A percentile compares a stretch with the other conserved stretches of the same genome.
These are phyloP conservation scores for Diachrysia chrysitis DNA, from an alignment of 2,888 invertebrate species.

Conservation along the genomic window DNA sequence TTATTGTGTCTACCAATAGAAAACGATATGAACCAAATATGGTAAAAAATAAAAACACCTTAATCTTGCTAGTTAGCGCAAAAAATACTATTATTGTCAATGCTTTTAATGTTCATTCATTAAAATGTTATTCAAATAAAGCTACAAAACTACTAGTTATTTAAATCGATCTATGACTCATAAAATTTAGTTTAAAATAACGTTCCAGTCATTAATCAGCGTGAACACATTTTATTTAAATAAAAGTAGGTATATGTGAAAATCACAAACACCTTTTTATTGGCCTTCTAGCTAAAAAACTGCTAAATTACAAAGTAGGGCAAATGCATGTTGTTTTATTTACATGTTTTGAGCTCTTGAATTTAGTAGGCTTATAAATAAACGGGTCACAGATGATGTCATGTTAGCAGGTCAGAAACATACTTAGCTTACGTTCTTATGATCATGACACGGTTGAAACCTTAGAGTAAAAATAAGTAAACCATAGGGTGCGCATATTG, in stretches of 20 bases:
- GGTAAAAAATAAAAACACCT: too few relatives aligned
- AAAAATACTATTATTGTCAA: too few relatives aligned
- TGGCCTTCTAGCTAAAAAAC: constrained; percentile 64
- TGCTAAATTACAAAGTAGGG: constrained; percentile 59
- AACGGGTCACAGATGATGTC: constrained; percentile 85
- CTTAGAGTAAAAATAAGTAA: too few relatives aligned
- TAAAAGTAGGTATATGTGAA: constrained; percentile 58
- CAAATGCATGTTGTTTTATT: not conserved
- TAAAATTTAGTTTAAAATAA: constrained; percentile 38
- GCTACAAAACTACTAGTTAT: constrained; percentile 3
- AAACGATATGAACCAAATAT: too few relatives aligned
- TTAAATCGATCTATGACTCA: constrained; percentile 42
- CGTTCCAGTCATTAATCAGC: constrained; percentile 54
- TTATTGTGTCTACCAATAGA: too few relatives aligned
- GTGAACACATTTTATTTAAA: constrained; percentile 51
- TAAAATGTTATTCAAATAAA: constrained; percentile 8
- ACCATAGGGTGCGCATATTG: too few relatives aligned
- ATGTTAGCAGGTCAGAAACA: constrained; percentile 61
- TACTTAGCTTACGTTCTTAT: constrained; percentile 46
- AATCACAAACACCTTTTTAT: constrained; percentile 50
- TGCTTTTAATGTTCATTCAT: not conserved
- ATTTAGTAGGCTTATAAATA: constrained; percentile 69
- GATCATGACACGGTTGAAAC: too few relatives aligned
- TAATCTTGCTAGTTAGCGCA: too few relatives aligned
- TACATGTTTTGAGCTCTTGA: constrained; percentile 64